Evolutionary conservation across 2,888 invertebrate genomes (phyloP).

Genomic region (Fabriciana adippe): DNA sequence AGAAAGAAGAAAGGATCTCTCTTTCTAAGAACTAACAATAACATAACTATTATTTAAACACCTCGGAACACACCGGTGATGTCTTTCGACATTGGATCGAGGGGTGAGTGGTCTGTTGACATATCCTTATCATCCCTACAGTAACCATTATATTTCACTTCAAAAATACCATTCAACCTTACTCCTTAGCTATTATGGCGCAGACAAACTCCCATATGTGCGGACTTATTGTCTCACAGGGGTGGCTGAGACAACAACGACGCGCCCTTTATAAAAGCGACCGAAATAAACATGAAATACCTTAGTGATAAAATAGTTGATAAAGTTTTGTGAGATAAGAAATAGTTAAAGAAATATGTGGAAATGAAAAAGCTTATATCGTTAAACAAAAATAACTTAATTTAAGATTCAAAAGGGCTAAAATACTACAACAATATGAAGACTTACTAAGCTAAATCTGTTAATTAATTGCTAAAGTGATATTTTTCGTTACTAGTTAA

Average conservation of each 20-base stretch:
- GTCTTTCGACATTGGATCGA: slow-evolving; percentile 61
- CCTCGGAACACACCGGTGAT: slow-evolving; percentile 30
- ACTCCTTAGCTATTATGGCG: slow-evolving; percentile 12
- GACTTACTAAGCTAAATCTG: too few species aligned
- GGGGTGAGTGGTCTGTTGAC: slow-evolving; percentile 62
- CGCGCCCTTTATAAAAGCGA: slow-evolving; percentile 26
- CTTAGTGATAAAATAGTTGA: slow-evolving; percentile 23
- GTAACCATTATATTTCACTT: slow-evolving; percentile 15
- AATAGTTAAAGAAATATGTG: background rate
- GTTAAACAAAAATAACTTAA: too few species aligned
- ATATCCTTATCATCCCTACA: slow-evolving; percentile 60
- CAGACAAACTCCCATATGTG: slow-evolving; percentile 10
- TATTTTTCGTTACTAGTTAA: too few species aligned
- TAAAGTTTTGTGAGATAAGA: slow-evolving; percentile 1
- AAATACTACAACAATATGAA: too few species aligned
- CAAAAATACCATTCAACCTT: slow-evolving; percentile 18
- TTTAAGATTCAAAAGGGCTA: too few species aligned
- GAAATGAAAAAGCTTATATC: too few species aligned
- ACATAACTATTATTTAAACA: slow-evolving; percentile 24
- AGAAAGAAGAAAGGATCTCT: too few species aligned
- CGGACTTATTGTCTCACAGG: slow-evolving; percentile 17
- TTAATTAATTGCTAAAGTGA: too few species aligned
- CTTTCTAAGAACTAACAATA: slow-evolving; percentile 18
- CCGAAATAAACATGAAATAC: slow-evolving; percentile 30
- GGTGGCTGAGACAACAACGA: slow-evolving; percentile 40